Conservation (phyloP, 2,888 invertebrate genomes). For the Diplolepis rosae region DNA sequence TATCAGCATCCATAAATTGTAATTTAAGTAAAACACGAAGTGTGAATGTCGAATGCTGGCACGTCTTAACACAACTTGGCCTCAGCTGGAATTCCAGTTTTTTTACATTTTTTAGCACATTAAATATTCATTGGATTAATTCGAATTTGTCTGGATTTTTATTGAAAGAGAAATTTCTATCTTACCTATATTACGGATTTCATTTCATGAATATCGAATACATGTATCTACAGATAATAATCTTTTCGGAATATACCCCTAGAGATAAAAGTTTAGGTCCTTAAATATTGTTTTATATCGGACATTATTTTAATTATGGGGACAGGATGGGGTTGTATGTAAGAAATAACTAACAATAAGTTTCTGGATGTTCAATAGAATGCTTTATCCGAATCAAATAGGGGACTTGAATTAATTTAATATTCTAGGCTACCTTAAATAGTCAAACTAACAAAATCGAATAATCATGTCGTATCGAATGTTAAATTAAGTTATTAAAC, state of each 20-base stretch:
- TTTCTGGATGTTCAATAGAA: no score
- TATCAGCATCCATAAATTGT: slow-evolving; percentile 38
- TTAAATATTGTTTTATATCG: no score
- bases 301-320: no score
- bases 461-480: neutral
- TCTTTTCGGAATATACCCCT: no score
- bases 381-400: neutral
- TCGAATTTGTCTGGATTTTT: neutral
- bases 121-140: neutral
- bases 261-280: no score
- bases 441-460: neutral
- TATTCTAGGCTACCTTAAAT: neutral
- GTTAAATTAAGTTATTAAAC: no score
- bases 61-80: neutral
- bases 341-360: no score
- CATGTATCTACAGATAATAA: no score
- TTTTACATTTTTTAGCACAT: neutral
- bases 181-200: no score
- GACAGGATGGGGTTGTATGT: no score
- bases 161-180: no score
- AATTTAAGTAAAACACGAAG: slow-evolving; percentile 40
- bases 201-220: no score
- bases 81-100: neutral
- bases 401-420: neutral
- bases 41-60: slow-evolving; percentile 33